phyloP scores from a whole-genome alignment of 1,140 invertebrate species.

The Lasioglossum baleicum region DNA sequence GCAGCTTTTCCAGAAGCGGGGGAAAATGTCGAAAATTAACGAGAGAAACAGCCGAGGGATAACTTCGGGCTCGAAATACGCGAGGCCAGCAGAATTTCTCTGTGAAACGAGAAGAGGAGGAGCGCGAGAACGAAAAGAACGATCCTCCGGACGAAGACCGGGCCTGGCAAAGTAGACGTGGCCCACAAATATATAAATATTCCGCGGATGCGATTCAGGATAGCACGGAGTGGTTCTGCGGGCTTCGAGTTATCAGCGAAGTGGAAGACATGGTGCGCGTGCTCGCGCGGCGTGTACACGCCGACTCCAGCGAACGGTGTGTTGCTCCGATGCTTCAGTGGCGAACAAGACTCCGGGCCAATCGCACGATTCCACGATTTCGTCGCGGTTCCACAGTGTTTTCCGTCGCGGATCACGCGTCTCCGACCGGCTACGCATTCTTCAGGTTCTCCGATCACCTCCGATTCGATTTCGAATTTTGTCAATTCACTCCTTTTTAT shows the following conservation, averaged over 20 bases:
- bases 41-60: no score
- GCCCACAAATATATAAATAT: conserved; percentile 51
- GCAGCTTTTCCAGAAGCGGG: no score
- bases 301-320: conserved; percentile 64
- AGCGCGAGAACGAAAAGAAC: background rate
- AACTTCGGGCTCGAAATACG: no score
- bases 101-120: background rate
- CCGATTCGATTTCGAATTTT: background rate
- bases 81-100: no score
- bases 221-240: conserved; percentile 36
- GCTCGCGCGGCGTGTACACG: conserved; percentile 49
- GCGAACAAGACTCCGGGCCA: conserved; percentile 74
- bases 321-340: conserved; percentile 67
- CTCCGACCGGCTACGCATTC: background rate
- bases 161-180: background rate
- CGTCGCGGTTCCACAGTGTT: conserved; percentile 8
- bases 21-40: no score
- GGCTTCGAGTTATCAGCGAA: conserved; percentile 40
- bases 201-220: conserved; percentile 25
- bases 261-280: conserved; percentile 70
- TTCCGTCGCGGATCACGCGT: background rate
- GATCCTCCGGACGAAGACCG: conserved; percentile 9
- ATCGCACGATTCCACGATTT: conserved; percentile 63
- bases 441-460: background rate
- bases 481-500: background rate